These are phyloP conservation scores for Trypoxylon attenuatum DNA, from an alignment of 2,888 invertebrate genomes.

Conservation along the genomic window DNA sequence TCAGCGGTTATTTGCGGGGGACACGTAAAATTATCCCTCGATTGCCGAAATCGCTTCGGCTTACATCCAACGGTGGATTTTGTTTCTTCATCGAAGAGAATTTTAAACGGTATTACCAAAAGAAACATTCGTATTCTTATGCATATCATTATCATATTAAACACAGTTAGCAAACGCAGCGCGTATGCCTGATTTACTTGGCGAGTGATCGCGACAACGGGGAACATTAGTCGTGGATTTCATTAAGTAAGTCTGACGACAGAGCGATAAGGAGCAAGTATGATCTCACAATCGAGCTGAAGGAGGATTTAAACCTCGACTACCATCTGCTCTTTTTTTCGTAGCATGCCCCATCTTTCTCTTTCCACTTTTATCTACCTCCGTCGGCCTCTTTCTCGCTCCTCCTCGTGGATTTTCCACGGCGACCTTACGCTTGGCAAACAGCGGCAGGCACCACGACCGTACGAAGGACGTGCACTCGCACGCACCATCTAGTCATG, in stretches of 20 bases:
- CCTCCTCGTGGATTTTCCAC: slow-evolving; percentile 28
- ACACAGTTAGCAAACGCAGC: too few relatives aligned
- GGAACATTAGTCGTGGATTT: background rate
- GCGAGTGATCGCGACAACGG: background rate
- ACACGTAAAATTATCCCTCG: background rate
- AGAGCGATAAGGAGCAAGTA: too few relatives aligned
- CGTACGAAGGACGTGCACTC: slow-evolving; percentile 49
- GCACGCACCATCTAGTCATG: slow-evolving; percentile 6
- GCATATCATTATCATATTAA: too few relatives aligned
- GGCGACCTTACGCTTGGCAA: slow-evolving; percentile 52
- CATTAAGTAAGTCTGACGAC: slow-evolving; percentile 25
- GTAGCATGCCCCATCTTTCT: background rate
- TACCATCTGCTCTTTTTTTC: background rate
- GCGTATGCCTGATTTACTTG: too few relatives aligned
- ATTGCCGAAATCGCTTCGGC: background rate
- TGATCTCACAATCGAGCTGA: too few relatives aligned
- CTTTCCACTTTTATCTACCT: slow-evolving; percentile 7
- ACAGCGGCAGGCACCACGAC: slow-evolving; percentile 48
- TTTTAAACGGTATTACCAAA: too few relatives aligned
- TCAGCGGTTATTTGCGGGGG: background rate
- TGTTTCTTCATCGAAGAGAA: too few relatives aligned
- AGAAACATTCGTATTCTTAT: background rate
- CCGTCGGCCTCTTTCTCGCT: slow-evolving; percentile 2
- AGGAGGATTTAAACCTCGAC: too few relatives aligned
- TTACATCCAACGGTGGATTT: background rate